phyloP scores from a whole-genome alignment of 2,797 vertebrate species.

The Arctocebus calabarensis region DNA sequence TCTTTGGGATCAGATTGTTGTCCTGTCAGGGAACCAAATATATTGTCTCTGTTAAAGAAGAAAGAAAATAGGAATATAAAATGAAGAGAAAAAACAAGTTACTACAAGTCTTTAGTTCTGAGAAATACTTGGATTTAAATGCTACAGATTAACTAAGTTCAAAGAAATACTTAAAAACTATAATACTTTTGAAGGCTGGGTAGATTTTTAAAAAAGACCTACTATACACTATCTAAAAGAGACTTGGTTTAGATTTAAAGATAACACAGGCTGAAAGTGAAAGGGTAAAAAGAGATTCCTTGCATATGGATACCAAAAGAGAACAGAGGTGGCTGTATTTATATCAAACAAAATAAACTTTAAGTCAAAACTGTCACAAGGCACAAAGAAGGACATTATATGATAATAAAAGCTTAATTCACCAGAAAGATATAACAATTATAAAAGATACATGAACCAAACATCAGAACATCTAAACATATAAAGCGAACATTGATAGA shows the following conservation, averaged over 20 bases:
- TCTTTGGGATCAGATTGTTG: conserved; percentile 83
- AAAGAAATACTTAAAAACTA: conserved; percentile 11
- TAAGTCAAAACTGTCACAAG: neutral
- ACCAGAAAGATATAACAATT: conserved; percentile 10
- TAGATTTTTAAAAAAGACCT: neutral
- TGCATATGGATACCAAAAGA: neutral
- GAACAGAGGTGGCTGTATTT: neutral
- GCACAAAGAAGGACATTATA: neutral
- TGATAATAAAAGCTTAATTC: neutral
- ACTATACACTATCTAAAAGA: neutral
- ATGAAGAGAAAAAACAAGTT: neutral
- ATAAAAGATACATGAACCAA: neutral
- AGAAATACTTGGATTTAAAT: conserved; percentile 49
- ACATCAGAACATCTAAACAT: neutral
- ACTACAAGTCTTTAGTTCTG: neutral
- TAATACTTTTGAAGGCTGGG: neutral
- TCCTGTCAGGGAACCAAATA: conserved; percentile 42
- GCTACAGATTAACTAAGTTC: neutral
- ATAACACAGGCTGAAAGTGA: neutral
- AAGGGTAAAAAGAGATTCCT: neutral
- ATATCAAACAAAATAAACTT: neutral
- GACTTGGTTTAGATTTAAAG: conserved; percentile 26
- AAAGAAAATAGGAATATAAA: conserved; percentile 57
- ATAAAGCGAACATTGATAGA: neutral
- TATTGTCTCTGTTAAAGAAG: conserved; percentile 79